Evolutionary conservation across 2,888 invertebrate species (phyloP), one percentile per base, ranked within the genome.

Genomic region (Polyploca ridens): DNA sequence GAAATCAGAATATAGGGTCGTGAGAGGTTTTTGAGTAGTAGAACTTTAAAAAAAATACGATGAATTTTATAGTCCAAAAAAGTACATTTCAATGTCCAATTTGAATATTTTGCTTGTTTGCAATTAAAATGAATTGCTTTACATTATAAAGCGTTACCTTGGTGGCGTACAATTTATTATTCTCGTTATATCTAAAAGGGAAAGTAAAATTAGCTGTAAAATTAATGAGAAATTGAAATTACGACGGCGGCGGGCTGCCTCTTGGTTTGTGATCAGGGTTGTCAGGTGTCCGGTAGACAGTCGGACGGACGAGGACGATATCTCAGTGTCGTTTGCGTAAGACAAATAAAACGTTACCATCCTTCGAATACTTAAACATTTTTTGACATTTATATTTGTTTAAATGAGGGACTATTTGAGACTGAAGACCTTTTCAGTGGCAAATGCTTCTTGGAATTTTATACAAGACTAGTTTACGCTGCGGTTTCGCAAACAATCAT

Each of bases 131-230:
- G 61, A 61, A 35, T 61, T 44, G 27, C 16, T 60, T 60, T 10
- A 19, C 61, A 44, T 44, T 61, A 14, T 41, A 61, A 61, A 61
- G 14, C 61, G 61, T 27, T 38, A 16, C 38, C 60, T 61, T 11
- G 41, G 44, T 41, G 44, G 41, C 27, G 19, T 61, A 27, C 7
- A 11, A 41, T 61, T 61, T 61, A 61, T 61, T 61, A 41, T 13
- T 44, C 61, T 61, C 41, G 41, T 61, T 61, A 61, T 61, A 61
- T 61, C 61, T 44, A 44, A 61, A 61, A 61, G 41, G 44, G 41
- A 61, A 38, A 41, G 41, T 19, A 33, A 27, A 61, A 61, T 61
- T 61, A 41, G 41, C 19, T 41, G 41, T 19, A 16, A 44, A 61
- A 41, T 41, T 61, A 41, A 61, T 61, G 41, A 41, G 41, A 27